phyloP scores from a whole-genome alignment of 2,797 vertebrate genomes.

The Manis javanica region DNA sequence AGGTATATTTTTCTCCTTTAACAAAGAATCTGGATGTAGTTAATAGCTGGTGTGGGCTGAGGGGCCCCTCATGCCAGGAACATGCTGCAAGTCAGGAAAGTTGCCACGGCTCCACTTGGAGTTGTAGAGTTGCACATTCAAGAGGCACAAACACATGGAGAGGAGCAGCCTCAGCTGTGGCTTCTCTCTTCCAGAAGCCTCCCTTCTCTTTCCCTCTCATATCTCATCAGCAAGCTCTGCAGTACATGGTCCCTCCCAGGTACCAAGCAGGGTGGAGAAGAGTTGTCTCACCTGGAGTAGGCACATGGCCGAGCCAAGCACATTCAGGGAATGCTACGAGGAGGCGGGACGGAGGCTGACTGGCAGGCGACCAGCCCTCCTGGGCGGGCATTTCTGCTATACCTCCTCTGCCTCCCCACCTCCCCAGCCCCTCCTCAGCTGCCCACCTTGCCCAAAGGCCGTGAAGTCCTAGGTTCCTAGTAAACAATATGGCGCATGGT shows the following conservation, averaged over 20 bases:
- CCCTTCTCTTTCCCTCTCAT: no score
- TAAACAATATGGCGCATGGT: not conserved
- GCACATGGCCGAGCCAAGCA: not conserved
- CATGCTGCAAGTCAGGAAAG: accelerated
- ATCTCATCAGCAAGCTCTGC: no score
- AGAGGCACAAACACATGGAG: accelerated
- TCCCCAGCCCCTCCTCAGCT: not conserved
- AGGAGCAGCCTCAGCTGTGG: no score
- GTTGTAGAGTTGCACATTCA: not conserved
- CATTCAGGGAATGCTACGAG: accelerated
- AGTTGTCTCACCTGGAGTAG: accelerated
- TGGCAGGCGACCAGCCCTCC: accelerated
- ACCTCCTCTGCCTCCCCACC: accelerated
- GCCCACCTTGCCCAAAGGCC: not conserved
- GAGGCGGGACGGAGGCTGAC: accelerated
- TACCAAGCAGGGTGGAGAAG: not conserved
- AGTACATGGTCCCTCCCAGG: no score
- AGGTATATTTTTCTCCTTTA: not conserved
- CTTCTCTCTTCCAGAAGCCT: not conserved
- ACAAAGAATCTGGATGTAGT: not conserved
- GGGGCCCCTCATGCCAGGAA: not conserved
- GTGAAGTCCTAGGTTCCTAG: no score
- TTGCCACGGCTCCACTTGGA: not conserved
- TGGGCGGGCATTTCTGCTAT: no score
- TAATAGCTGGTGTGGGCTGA: no score